Base-by-base conservation (phyloP, 2,797 vertebrate species). In the Acanthurus leucopareius region DNA sequence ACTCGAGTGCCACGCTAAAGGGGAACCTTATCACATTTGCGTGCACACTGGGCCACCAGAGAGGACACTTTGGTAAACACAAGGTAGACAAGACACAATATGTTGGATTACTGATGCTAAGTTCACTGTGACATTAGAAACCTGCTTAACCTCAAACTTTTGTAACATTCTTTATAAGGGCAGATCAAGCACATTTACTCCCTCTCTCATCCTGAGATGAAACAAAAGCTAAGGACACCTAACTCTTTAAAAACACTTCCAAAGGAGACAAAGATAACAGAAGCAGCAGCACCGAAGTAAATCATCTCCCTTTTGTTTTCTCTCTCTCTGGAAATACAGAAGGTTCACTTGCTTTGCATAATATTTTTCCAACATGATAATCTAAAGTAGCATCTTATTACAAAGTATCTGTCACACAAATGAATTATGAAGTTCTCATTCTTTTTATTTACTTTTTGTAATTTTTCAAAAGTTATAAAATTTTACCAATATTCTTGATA, bases 261-360 rank as follows among this genome's bases (percentile, higher is more conserved):
- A 52, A 54, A 45, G 69, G 54, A 80, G 61, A 73, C 45, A 73
- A 66, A 63, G 49, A 66, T 57, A 75, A 63, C 59, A 76, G 72
- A 13, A 5, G 32, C 67, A 72, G 42, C 59, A 73, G 28, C 51
- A 53, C 32, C 19, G 54, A 64, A 70, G 56, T 73, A 61, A 70
- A 54, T 40, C 19, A 32, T 19, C 20, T 58, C 54, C 4, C 40
- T 19, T 78, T 53, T 75, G 77, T 62, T 75, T 56, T 77, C 15
- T 65, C 52, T 82, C 69, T 60, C 59, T 17, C 10, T 52, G 20
- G 63, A 79, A 66, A 69, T 52, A 15, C 28, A 32, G 32, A 25
- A 13, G 11, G 4, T 54, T 60, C 14, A 20, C 14, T 74, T 20
- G 28, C 44, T 68, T 45, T 69, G 28, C 61, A 7, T 45, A 61